phyloP scores from a whole-genome alignment of 2,797 vertebrate species.

The Periparus ater region DNA sequence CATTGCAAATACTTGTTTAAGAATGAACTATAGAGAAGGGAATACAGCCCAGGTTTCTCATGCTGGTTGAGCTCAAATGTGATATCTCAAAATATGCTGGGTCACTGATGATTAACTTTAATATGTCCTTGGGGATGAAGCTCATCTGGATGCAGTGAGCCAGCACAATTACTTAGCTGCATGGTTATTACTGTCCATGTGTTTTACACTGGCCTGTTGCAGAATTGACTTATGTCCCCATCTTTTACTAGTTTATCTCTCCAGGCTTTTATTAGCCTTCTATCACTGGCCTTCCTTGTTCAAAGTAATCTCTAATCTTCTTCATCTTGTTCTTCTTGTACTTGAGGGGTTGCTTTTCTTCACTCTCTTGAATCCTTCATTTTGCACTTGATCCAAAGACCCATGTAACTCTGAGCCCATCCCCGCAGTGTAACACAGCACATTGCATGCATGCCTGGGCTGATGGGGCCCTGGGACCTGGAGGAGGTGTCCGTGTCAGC shows the following conservation, averaged over 20 bases:
- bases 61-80: background rate
- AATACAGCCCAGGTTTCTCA: background rate
- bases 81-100: background rate
- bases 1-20: background rate
- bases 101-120: background rate
- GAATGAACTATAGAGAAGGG: background rate
- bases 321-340: background rate
- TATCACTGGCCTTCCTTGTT: background rate
- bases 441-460: background rate
- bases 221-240: background rate
- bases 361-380: background rate
- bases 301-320: background rate
- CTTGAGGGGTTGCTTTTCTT: background rate
- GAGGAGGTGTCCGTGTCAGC: conserved; percentile 21
- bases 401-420: background rate
- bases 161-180: background rate
- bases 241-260: background rate
- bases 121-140: background rate
- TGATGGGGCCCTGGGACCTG: background rate
- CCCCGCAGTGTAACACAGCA: background rate
- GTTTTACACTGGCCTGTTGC: background rate
- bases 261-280: background rate
- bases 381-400: background rate
- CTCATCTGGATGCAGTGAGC: background rate
- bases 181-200: background rate